Base-by-base conservation (phyloP, 2,888 invertebrate genomes). In the Onthophagus sagittarius region DNA sequence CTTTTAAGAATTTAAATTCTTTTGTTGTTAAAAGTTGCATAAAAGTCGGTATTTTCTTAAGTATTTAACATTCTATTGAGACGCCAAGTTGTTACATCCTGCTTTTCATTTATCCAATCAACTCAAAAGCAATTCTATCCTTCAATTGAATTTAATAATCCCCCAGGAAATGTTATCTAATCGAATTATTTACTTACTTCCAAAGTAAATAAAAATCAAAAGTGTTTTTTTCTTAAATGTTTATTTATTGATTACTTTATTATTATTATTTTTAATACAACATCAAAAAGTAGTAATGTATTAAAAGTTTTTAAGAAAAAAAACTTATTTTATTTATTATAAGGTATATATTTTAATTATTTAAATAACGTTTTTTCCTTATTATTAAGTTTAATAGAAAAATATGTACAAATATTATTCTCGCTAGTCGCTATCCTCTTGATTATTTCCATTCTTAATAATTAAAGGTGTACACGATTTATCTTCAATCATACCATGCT, bases 401-500 rank as follows among this genome's bases (percentile, higher is more conserved):
- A 33, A 6, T 71, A 15, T 64, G 13, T 71, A 67, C 31, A 67
- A 67, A 31, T 67, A 67, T 67, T 63, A 65, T 71, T 70, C n/a
- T n/a, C n/a, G 67, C 71, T 67, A 72, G 67, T 75, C 74, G 62
- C 74, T 75, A 69, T 75, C 74, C 14, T 69, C 74, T 39, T 67
- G 71, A 0, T 65, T 69, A 13, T 79, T 77, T 11, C 80, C 80
- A 72, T 80, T 81, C 76, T 80, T 81, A 72, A 88, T 84, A 39
- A 89, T 85, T 53, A 83, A 78, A 33, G 90, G 89, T 75, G 87
- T 84, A 79, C 87, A 88, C 74, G 87, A 90, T 84, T 92, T 93
- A 82, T 94, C 94, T 70, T 91, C 90, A 73, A 95, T 85, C 85
- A 94, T 89, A 65, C 94, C 94, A 85, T 93, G 92, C 82, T 98